These are phyloP conservation scores for Vandiemenella viatica DNA, from an alignment of 2,888 invertebrate species.

Conservation along the genomic window DNA sequence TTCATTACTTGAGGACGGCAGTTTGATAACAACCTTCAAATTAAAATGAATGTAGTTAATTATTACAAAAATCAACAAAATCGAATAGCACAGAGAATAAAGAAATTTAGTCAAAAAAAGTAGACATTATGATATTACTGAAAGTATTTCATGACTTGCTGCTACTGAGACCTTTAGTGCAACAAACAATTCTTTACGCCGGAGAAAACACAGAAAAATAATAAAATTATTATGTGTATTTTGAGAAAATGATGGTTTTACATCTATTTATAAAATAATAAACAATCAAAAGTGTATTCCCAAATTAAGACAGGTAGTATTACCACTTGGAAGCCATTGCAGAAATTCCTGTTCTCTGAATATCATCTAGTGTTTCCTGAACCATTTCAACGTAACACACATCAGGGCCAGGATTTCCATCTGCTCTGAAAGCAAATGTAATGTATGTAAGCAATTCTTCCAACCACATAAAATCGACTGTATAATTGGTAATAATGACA, in stretches of 20 bases:
- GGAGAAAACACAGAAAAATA: too few relatives aligned
- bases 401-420: conserved; percentile 51
- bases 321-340: conserved; percentile 50
- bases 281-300: too few relatives aligned
- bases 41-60: background rate
- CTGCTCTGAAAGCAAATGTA: conserved; percentile 29
- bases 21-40: conserved; percentile 3
- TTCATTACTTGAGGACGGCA: conserved; percentile 3
- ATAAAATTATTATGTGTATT: too few relatives aligned
- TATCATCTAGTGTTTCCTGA: conserved; percentile 64
- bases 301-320: too few relatives aligned
- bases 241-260: too few relatives aligned
- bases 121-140: too few relatives aligned
- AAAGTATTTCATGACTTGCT: too few relatives aligned
- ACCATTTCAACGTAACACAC: conserved; percentile 82
- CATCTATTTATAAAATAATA: too few relatives aligned
- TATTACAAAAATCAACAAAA: background rate
- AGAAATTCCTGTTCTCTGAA: conserved; percentile 60
- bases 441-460: background rate
- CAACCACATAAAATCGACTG: background rate
- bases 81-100: too few relatives aligned
- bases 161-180: too few relatives aligned
- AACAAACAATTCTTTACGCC: too few relatives aligned
- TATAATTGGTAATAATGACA: background rate
- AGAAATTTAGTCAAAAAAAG: too few relatives aligned